Base-by-base conservation (phyloP, 2,113 vertebrate species). In the Chroicocephalus ridibundus region DNA sequence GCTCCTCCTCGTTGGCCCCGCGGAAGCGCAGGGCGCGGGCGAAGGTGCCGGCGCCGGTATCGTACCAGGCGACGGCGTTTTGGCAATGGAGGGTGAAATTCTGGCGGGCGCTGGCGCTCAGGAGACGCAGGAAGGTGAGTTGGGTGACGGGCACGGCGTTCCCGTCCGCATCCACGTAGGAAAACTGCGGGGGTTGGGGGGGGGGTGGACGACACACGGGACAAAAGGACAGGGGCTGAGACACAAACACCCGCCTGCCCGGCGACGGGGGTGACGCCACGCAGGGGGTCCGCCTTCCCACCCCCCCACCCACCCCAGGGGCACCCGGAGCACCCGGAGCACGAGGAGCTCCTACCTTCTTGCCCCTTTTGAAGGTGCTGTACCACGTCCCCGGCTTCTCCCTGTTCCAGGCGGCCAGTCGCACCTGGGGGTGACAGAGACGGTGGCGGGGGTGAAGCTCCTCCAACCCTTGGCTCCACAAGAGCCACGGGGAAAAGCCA, bases 381-480 rank as follows among this genome's bases (percentile, higher is more conserved):
- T 98, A 99, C 99, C 99, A 99, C 66, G 84, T 97, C 66, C 99
- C 99, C 4, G 99, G 99, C 94, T 98, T 99, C 94, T 99, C 99
- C 94, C 97, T 98, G 97, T 92, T 99, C 99, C 99, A 99, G 7
- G 99, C 98, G 27, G 99, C 98, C 88, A 99, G 94, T 89, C 99
- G 99, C 78, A 99, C 99, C 99, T 99, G 86, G 55, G 11, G 51
- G 29, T 3, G 19, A 15, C 34, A 15, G 9, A 19, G 44, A 26
- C 3, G 13, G 18, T 10, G 34, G 8, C 2, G 6, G 34, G 58
- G 31, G 5, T 5, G 11, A 40, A 29, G 22, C 46, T 14, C 12
- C 40, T 5, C 81, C 36, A 20, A 21, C 49, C 25, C 49, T 24
- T 7, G 3, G 3, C 21, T 27, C 26, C 32, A 22, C 8, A 4